A percentile compares a stretch with the other conserved stretches of the same genome.
These are phyloP conservation scores for Pygoscelis antarcticus DNA, from an alignment of 2,113 vertebrate genomes.

Conservation along the genomic window DNA sequence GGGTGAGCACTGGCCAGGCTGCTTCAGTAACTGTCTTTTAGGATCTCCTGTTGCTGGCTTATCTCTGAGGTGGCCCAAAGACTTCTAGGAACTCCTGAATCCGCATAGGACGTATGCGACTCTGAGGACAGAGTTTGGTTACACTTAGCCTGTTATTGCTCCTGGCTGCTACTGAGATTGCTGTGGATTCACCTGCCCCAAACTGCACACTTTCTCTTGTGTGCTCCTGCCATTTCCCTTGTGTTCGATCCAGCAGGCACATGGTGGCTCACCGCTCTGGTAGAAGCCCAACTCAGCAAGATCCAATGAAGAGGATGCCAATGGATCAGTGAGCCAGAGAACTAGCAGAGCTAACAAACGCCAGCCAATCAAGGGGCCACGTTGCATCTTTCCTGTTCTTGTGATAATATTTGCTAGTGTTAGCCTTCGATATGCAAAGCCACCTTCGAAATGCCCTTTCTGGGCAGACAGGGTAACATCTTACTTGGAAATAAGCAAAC, in stretches of 20 bases:
- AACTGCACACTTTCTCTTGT: not conserved
- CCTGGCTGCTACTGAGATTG: not conserved
- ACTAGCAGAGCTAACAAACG: not conserved
- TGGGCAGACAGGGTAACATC: not conserved
- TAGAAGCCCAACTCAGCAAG: not conserved
- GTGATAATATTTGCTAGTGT: not conserved
- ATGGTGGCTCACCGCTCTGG: fast-evolving
- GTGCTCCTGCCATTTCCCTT: not conserved
- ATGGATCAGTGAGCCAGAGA: not conserved
- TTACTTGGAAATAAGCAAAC: not conserved
- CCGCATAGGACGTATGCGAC: fast-evolving
- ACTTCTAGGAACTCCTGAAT: not conserved
- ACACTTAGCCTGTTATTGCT: not conserved
- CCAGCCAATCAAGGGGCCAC: not conserved
- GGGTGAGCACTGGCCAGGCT: not conserved
- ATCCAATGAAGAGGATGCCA: not conserved
- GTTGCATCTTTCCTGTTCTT: not conserved
- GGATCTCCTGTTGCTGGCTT: not conserved
- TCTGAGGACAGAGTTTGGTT: not conserved
- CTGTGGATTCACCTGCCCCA: not conserved
- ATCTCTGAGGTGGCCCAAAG: not conserved
- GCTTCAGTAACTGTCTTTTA: not conserved
- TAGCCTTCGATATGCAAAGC: not conserved
- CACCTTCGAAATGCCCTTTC: not conserved
- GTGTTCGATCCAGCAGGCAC: not conserved